Conservation (phyloP, 2,888 invertebrate genomes). For the Thalpophila matura region DNA sequence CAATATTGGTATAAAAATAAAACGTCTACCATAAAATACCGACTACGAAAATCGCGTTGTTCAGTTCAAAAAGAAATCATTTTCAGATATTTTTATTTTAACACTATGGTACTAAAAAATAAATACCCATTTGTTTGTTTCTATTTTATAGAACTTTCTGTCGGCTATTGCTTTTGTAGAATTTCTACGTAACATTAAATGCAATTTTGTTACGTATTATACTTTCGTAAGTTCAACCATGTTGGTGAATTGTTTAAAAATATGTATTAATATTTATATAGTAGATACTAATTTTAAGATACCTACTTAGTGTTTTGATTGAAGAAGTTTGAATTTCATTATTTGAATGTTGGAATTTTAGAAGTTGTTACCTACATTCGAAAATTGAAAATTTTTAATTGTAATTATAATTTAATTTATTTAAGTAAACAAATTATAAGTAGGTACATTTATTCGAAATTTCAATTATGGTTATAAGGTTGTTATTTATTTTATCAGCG, state of each 20-base stretch:
- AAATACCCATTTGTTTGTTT: too few relatives aligned
- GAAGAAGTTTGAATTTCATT: conserved; percentile 10
- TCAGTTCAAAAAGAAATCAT: too few relatives aligned
- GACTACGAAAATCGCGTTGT: too few relatives aligned
- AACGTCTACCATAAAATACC: too few relatives aligned
- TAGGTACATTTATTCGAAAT: conserved; percentile 26
- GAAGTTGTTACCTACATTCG: conserved; percentile 29
- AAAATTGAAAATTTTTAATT: background rate
- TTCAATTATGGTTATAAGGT: conserved; percentile 5
- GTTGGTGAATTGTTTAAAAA: conserved; percentile 26
- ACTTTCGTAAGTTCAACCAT: conserved; percentile 32
- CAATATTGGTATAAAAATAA: too few relatives aligned
- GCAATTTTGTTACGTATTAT: conserved; percentile 41
- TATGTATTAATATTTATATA: conserved; percentile 10
- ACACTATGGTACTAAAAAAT: too few relatives aligned
- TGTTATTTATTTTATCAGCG: conserved; percentile 5
- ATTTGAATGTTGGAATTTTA: conserved; percentile 11
- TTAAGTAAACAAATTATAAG: conserved; percentile 10
- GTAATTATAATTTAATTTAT: conserved; percentile 12
- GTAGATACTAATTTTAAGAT: conserved; percentile 33
- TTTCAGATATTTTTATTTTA: too few relatives aligned
- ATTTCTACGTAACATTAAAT: conserved; percentile 35
- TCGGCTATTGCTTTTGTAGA: conserved; percentile 5
- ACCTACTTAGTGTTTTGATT: conserved; percentile 19
- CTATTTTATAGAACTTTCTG: too few relatives aligned